Conservation (phyloP, 2,797 vertebrate species). For the Pitangus sulphuratus region DNA sequence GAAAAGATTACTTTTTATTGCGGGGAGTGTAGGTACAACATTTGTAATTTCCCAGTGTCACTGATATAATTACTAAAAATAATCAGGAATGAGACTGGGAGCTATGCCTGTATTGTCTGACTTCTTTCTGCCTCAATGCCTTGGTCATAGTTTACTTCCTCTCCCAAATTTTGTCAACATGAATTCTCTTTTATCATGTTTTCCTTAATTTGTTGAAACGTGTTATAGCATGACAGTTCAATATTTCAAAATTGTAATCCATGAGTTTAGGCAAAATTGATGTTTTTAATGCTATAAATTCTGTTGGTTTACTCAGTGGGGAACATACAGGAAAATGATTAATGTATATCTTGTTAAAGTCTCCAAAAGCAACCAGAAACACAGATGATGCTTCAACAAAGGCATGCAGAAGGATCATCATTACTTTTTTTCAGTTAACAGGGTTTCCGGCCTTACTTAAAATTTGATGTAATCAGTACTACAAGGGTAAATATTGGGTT, state of each 20-base stretch:
- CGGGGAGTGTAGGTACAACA: background rate
- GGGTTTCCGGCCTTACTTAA: background rate
- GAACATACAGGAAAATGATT: background rate
- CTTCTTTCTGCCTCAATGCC: background rate
- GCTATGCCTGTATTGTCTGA: fast-evolving
- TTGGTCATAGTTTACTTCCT: background rate
- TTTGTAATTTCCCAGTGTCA: background rate
- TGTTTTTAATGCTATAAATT: background rate
- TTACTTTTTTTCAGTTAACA: background rate
- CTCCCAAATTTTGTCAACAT: background rate
- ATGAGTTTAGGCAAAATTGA: background rate
- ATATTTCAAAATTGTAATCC: background rate
- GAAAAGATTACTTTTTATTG: background rate
- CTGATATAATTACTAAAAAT: background rate
- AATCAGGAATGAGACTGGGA: background rate
- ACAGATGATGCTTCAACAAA: background rate
- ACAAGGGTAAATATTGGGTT: background rate
- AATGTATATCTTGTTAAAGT: background rate
- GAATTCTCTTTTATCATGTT: background rate
- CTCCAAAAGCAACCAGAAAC: background rate
- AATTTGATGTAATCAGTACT: background rate
- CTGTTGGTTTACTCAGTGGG: background rate
- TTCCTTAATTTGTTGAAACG: background rate
- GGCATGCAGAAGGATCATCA: background rate
- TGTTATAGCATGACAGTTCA: background rate